A percentile compares a stretch with the other conserved stretches of the same genome.
Conservation (phyloP, 2,113 vertebrate genomes). For the Engraulis encrasicolus region DNA sequence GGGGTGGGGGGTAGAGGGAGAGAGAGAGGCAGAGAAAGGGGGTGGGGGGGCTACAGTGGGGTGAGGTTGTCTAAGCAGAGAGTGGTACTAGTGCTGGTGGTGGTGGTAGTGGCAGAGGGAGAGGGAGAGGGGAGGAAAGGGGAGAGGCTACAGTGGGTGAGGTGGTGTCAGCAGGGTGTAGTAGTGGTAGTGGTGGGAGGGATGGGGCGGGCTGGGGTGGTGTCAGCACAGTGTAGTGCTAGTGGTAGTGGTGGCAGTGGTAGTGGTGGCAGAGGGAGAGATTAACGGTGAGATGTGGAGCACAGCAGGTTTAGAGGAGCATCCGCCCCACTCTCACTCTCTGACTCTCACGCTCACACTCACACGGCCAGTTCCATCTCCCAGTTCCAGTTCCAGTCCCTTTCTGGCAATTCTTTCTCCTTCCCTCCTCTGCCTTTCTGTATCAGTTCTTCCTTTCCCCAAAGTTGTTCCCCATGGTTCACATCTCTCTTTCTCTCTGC, state of each 20-base stretch:
- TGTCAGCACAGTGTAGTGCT: not conserved
- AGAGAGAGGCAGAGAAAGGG: too few relatives aligned
- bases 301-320: slow-evolving; percentile 57
- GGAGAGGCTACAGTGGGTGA: too few relatives aligned
- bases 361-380: not conserved
- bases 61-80: too few relatives aligned
- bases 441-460: not conserved
- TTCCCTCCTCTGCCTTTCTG: not conserved
- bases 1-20: too few relatives aligned
- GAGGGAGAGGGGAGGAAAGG: too few relatives aligned
- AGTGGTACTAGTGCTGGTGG: too few relatives aligned
- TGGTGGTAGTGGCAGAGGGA: not conserved
- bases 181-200: too few relatives aligned
- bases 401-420: not conserved
- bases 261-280: slow-evolving; percentile 50
- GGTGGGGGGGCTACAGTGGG: too few relatives aligned
- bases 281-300: slow-evolving; percentile 66
- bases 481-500: not conserved
- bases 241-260: not conserved
- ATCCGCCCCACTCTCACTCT: not conserved
- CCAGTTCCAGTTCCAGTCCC: not conserved
- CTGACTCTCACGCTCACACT: not conserved
- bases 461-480: not conserved
- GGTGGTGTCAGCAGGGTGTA: too few relatives aligned
- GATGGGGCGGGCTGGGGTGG: not conserved